A percentile compares a stretch with the other conserved stretches of the same genome.
phyloP scores from a whole-genome alignment of 2,797 vertebrate genomes.

The Spinus olivaceus region DNA sequence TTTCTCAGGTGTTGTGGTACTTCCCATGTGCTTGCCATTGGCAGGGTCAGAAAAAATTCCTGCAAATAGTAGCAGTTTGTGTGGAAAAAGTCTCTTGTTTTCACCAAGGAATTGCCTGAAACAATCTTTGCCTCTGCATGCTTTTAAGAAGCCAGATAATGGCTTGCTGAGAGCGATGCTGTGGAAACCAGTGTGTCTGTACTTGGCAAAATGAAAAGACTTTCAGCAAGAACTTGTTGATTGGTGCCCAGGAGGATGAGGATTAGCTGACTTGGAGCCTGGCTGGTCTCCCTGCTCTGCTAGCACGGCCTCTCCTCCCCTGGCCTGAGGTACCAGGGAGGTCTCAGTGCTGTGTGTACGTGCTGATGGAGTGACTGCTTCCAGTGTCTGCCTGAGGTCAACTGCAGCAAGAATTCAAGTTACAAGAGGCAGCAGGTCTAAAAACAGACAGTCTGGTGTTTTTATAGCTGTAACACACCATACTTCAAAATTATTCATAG shows the following conservation, averaged over 20 bases:
- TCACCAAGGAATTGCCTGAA: not conserved
- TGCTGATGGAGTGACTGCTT: not conserved
- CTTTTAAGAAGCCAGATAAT: not conserved
- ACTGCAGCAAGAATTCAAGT: not conserved
- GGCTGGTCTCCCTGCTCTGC: not conserved
- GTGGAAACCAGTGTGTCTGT: not conserved
- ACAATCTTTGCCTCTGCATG: not conserved
- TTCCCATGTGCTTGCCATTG: not conserved
- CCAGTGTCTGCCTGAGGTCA: not conserved
- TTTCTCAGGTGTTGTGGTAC: not conserved
- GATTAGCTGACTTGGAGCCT: not conserved
- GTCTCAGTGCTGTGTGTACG: rapidly evolving
- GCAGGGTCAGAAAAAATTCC: not conserved
- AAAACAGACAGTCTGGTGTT: not conserved
- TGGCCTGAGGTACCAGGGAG: not conserved
- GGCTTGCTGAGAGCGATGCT: not conserved
- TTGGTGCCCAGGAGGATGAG: not conserved
- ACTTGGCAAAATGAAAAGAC: not conserved
- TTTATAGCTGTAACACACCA: not conserved
- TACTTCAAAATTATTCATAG: not conserved
- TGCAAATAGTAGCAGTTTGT: not conserved
- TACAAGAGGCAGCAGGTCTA: not conserved
- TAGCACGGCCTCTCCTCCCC: not conserved
- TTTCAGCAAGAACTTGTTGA: not conserved
- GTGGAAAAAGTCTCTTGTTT: not conserved